Evolutionary conservation across 2,113 vertebrate genomes (phyloP).

Genomic region (Tringa solitaria): DNA sequence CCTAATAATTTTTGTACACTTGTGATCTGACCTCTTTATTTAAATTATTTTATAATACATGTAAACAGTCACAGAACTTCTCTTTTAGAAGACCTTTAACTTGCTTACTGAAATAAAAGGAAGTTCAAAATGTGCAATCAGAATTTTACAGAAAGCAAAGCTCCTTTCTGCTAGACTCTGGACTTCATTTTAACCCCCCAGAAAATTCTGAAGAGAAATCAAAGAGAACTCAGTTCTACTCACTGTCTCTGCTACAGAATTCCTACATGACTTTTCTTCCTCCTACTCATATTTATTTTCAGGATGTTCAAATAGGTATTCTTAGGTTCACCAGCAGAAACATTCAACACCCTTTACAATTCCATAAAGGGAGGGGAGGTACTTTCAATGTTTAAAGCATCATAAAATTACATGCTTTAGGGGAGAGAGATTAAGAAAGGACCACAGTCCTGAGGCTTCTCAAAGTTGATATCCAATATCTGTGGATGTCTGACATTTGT

Average conservation of each 20-base stretch:
- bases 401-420: not conserved
- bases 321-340: not conserved
- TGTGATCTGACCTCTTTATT: not conserved
- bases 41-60: not conserved
- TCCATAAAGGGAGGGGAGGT: not conserved
- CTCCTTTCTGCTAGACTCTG: not conserved
- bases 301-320: not conserved
- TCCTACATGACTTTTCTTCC: fast-evolving
- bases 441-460: not conserved
- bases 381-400: not conserved
- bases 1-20: not conserved
- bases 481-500: not conserved
- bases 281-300: not conserved
- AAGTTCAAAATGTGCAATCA: not conserved
- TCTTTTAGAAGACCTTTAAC: not conserved
- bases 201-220: not conserved
- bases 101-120: not conserved
- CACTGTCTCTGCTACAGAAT: not conserved
- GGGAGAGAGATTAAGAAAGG: not conserved
- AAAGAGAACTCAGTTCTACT: not conserved
- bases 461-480: not conserved
- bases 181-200: not conserved
- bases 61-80: not conserved
- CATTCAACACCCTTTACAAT: not conserved
- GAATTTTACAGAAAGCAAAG: not conserved